Evolutionary conservation across 2,113 vertebrate genomes (phyloP).

Genomic region (Speoplatyrhinus poulsoni): DNA sequence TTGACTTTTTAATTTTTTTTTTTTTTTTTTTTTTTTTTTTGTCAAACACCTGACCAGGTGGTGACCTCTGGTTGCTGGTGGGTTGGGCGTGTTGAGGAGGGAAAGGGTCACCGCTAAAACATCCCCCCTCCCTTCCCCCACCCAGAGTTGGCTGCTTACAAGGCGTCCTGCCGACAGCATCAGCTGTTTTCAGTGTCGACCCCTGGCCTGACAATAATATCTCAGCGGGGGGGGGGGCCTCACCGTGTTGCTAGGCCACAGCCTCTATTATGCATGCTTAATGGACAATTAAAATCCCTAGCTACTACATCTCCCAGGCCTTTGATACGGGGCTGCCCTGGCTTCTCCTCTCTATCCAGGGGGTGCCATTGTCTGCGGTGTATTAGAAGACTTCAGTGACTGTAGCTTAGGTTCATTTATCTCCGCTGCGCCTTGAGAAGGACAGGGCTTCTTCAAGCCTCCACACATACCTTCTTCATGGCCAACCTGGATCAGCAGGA

Average conservation of each 20-base stretch:
- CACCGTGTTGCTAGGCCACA: conserved; percentile 88
- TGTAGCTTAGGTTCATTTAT: conserved; percentile 90
- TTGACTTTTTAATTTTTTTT: no score
- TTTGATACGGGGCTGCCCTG: conserved; percentile 87
- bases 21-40: no score
- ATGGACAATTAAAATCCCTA: conserved; percentile 96
- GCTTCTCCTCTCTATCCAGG: conserved; percentile 81
- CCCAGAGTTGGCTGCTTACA: conserved; percentile 86
- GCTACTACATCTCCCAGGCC: conserved; percentile 81
- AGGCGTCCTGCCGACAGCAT: conserved; percentile 90
- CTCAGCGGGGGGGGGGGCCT: conserved; percentile 85
- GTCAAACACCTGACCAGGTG: conserved; percentile 75
- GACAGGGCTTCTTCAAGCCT: conserved; percentile 72
- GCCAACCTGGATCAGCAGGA: conserved; percentile 86
- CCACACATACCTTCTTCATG: conserved; percentile 72
- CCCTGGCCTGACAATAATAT: conserved; percentile 84
- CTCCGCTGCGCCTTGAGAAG: conserved; percentile 79
- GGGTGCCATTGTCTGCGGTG: conserved; percentile 86
- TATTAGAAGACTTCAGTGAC: conserved; percentile 89
- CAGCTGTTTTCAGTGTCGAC: conserved; percentile 94
- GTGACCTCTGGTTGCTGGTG: conserved; percentile 61
- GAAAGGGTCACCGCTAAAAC: conserved; percentile 33
- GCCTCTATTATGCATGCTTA: conserved; percentile 94
- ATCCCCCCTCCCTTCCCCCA: conserved; percentile 29
- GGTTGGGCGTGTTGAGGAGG: conserved; percentile 40